phyloP scores from a whole-genome alignment of 2,797 vertebrate species.

The Falco rusticolus region DNA sequence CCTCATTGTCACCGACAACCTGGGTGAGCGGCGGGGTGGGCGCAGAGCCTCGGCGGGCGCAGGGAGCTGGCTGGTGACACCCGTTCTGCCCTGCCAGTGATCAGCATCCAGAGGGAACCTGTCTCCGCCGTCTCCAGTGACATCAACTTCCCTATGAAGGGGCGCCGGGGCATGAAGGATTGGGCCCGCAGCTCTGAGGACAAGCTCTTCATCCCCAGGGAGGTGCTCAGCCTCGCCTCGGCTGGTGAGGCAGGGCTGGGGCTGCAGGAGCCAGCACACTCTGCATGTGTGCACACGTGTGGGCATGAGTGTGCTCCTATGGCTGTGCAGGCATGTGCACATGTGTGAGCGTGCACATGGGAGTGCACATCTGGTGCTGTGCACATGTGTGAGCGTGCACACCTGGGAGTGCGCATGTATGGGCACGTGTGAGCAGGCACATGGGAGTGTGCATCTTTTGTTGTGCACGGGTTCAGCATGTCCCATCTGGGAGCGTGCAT shows the following conservation, averaged over 20 bases:
- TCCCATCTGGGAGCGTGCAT: background rate
- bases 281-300: accelerated
- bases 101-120: conserved; percentile 95
- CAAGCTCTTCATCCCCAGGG: conserved; percentile 96
- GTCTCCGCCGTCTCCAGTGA: conserved; percentile 96
- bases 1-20: conserved; percentile 94
- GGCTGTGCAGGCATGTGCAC: no score
- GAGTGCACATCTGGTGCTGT: accelerated
- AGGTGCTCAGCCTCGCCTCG: conserved; percentile 89
- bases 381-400: background rate
- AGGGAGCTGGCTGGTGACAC: background rate
- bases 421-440: no score
- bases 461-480: no score
- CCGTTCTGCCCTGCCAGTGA: conserved; percentile 78
- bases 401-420: background rate
- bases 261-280: background rate
- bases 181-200: conserved; percentile 96
- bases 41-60: accelerated
- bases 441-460: no score
- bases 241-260: conserved; percentile 78
- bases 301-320: accelerated
- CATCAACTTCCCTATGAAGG: conserved; percentile 98
- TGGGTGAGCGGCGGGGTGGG: conserved; percentile 80
- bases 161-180: conserved; percentile 96
- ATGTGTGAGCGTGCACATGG: accelerated